phyloP scores from a whole-genome alignment of 2,888 invertebrate species.

The Polymixis lichenea region DNA sequence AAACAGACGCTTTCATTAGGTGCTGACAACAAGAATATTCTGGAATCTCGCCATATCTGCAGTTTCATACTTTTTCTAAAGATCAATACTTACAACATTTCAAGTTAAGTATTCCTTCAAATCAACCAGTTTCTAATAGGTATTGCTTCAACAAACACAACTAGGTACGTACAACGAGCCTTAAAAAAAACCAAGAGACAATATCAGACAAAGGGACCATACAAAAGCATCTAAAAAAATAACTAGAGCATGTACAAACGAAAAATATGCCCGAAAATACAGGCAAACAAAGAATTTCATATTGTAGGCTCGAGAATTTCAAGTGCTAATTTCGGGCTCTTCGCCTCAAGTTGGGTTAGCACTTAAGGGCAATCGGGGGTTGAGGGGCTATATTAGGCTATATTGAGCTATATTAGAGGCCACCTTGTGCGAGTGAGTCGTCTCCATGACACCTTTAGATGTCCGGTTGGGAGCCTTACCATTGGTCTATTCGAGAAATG shows the following conservation, averaged over 20 bases:
- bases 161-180: background rate
- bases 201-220: constrained; percentile 42
- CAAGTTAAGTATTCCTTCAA: background rate
- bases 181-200: constrained; percentile 33
- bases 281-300: constrained; percentile 65
- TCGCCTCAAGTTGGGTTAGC: constrained; percentile 75
- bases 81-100: background rate
- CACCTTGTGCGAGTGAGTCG: constrained; percentile 76
- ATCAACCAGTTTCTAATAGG: background rate
- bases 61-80: background rate
- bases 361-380: constrained; percentile 82
- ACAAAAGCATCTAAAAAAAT: constrained; percentile 45
- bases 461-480: constrained; percentile 76
- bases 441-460: constrained; percentile 87
- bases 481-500: constrained; percentile 44
- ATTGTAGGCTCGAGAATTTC: constrained; percentile 67
- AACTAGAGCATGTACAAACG: constrained; percentile 54
- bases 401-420: constrained; percentile 69
- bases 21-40: background rate
- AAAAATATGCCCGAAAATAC: constrained; percentile 43
- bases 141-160: constrained; percentile 5
- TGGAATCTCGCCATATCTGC: background rate
- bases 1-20: too few species aligned
- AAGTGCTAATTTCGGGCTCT: constrained; percentile 85
- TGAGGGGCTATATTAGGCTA: constrained; percentile 74